phyloP scores from a whole-genome alignment of 2,888 invertebrate genomes.

The Criorhina ranunculi region DNA sequence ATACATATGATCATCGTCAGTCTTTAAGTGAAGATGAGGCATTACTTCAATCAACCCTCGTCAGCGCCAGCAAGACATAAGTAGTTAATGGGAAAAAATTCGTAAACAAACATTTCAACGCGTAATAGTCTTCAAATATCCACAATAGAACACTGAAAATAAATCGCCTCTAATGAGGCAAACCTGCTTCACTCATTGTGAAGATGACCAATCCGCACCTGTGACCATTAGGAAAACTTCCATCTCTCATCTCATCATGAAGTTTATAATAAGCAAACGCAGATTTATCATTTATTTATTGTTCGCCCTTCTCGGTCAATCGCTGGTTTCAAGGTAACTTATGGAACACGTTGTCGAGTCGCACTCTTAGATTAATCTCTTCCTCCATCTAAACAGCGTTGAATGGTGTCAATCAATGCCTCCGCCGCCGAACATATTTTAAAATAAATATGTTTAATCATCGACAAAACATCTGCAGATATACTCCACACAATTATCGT shows the following conservation, averaged over 20 bases:
- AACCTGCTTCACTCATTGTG: neutral
- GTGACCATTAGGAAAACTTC: conserved; percentile 12
- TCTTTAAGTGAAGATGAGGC: neutral
- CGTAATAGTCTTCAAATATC: neutral
- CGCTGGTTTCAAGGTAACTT: conserved; percentile 39
- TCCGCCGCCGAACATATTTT: neutral
- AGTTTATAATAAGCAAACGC: conserved; percentile 11
- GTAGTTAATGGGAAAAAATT: neutral
- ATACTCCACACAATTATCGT: conserved; percentile 36
- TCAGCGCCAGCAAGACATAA: neutral
- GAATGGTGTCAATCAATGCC: conserved; percentile 35
- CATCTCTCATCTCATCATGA: conserved; percentile 1
- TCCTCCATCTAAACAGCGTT: neutral
- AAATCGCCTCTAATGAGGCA: conserved; percentile 40
- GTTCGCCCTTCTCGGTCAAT: conserved; percentile 61
- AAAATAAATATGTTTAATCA: conserved; percentile 33
- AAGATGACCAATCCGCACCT: conserved; percentile 30
- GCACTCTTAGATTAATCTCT: conserved; percentile 21
- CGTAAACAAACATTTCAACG: conserved; percentile 17
- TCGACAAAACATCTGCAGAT: conserved; percentile 43
- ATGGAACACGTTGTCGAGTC: neutral
- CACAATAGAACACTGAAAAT: conserved; percentile 25
- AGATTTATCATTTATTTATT: conserved; percentile 40
- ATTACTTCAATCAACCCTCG: conserved; percentile 1
- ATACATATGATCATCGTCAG: no score